Base-by-base conservation (phyloP, 2,113 vertebrate genomes). In the Cyanoramphus novaezelandiae region DNA sequence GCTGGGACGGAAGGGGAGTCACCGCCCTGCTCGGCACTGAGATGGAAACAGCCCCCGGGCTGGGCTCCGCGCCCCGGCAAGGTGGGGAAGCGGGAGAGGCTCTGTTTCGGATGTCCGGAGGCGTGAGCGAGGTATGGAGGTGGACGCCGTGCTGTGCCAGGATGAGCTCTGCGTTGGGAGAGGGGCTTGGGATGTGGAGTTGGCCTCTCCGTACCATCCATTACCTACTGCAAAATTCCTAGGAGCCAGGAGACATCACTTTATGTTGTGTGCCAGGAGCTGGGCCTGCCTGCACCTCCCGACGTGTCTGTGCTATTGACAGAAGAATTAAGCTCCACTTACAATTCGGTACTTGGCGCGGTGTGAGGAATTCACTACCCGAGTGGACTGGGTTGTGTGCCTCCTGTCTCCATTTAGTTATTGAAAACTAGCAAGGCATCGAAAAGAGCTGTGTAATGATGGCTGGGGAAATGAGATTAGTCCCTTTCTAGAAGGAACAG, bases 401-500 rank as follows among this genome's bases (percentile, higher is more conserved):
- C 11, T 53, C 29, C 52, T 53, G 28, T 18, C 52, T 53, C 28
- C 7, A 4, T 53, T 53, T 53, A 53, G 52, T 53, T 53, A 31
- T 7, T 53, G 52, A 53, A 53, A 53, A 53, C 52, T 53, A 53
- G 17, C 52, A 53, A 53, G 52, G 52, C 52, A 53, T 43, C 1
- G 55, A 74, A 80, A 96, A 90, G 80, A 93, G 80, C 95, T 91
- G 86, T 90, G 94, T 95, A 93, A 94, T 33, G 91, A 78, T 11
- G 88, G 91, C 95, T 86, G 83, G 76, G 72, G 55, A 83, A 90
- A 93, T 65, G 75, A 93, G 94, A 92, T 94, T 81, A 86, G 82
- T 20, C 10, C 10, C 46, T 49, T 81, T 29, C 37, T 72, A 68
- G 91, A 86, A 91, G 68, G 67, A 90, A 0, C 35, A 63, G 88